These are phyloP conservation scores for Petrocephalus zakoni DNA, from an alignment of 2,113 vertebrate species.

Conservation along the genomic window DNA sequence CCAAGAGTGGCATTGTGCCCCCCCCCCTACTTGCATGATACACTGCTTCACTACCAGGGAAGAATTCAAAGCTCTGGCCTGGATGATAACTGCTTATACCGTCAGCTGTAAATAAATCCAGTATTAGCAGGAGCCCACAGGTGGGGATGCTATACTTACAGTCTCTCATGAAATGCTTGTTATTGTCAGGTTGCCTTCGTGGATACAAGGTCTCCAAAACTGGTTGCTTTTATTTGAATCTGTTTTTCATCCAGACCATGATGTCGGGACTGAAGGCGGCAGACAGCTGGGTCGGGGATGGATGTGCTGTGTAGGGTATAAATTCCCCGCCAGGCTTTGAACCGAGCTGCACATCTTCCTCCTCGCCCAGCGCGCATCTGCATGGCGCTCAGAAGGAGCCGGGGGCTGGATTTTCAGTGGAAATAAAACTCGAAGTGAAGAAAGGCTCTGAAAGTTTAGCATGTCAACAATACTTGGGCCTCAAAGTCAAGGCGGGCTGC, in stretches of 20 bases:
- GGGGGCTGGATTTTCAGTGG: slow-evolving; percentile 9
- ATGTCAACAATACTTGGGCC: neutral
- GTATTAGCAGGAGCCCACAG: slow-evolving; percentile 55
- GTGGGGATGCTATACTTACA: slow-evolving; percentile 39
- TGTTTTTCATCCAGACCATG: slow-evolving; percentile 13
- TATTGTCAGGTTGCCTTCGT: slow-evolving; percentile 10
- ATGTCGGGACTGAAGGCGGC: neutral
- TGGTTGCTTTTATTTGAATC: slow-evolving; percentile 19
- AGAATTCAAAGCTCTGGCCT: slow-evolving; percentile 53
- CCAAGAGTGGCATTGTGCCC: too few relatives aligned
- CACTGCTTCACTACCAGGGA: neutral
- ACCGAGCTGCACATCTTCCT: neutral
- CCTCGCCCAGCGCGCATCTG: neutral
- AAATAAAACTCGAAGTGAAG: slow-evolving; percentile 1
- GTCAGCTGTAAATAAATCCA: slow-evolving; percentile 47
- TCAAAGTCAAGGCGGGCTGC: slow-evolving; percentile 9
- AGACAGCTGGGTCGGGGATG: neutral
- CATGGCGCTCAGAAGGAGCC: neutral
- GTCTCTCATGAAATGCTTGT: slow-evolving; percentile 30
- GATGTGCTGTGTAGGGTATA: neutral
- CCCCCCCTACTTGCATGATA: neutral
- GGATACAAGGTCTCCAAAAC: neutral
- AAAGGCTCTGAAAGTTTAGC: neutral
- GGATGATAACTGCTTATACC: slow-evolving; percentile 69
- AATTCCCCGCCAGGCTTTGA: neutral